phyloP scores from a whole-genome alignment of 2,888 invertebrate species.

The Ganaspis brasiliensis region DNA sequence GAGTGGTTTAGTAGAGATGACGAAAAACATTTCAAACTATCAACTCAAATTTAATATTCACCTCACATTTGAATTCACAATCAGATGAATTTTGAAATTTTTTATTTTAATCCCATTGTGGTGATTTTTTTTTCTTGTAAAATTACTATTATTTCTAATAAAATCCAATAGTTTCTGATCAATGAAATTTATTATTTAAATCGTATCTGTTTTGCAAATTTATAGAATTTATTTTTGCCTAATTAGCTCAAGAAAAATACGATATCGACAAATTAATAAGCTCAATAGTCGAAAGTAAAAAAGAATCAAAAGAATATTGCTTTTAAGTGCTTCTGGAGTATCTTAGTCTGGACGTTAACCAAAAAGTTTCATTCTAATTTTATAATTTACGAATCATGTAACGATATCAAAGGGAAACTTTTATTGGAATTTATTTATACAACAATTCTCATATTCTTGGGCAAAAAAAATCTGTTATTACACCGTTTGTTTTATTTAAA shows the following conservation, averaged over 20 bases:
- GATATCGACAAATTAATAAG: constrained; percentile 2
- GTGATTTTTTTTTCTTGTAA: neutral
- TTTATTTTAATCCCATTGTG: neutral
- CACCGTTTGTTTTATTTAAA: neutral
- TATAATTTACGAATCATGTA: constrained; percentile 32
- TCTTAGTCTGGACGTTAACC: constrained; percentile 11
- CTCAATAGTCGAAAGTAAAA: neutral
- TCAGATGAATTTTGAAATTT: neutral
- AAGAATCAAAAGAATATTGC: neutral
- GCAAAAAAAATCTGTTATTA: neutral
- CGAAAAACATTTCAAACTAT: constrained; percentile 10
- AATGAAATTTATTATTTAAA: no score
- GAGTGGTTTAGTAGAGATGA: constrained; percentile 25
- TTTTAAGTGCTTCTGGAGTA: constrained; percentile 6
- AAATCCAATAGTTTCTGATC: no score
- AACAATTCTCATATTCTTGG: constrained; percentile 20
- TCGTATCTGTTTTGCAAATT: neutral
- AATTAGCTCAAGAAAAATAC: neutral
- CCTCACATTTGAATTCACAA: constrained; percentile 28
- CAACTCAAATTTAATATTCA: constrained; percentile 21
- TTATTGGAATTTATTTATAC: constrained; percentile 26
- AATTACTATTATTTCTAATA: no score
- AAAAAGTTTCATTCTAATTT: constrained; percentile 11
- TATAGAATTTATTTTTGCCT: constrained; percentile 1
- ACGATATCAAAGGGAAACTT: neutral